Evolutionary conservation across 2,888 invertebrate genomes (phyloP), one percentile per base, ranked within the genome.

Genomic region (Platerodrilus igneus): DNA sequence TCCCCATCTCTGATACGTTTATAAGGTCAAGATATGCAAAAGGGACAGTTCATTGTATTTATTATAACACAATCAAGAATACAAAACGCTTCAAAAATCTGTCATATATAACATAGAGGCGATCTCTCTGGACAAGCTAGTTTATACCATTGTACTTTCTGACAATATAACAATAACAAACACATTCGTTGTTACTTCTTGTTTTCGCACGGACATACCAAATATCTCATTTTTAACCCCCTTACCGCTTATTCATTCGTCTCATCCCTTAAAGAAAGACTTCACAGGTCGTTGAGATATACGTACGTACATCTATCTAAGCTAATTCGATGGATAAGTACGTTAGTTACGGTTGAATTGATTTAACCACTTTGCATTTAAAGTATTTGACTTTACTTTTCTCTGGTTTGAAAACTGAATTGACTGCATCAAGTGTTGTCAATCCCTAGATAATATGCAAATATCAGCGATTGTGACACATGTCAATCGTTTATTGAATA

Each of bases 41-140:
- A 56, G 57, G 59, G 59, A 55, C 56, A 60, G 56, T 61, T 45
- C 55, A 59, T 59, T 56, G 59, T 53, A 43, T 51, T 53, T 54
- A 59, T 62, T 61, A 58, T 61, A 46, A 50, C 51, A 59, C 60
- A 63, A 63, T 63, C 61, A 61, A 45, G 56, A 58, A 52, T 50
- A 63, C 57, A 62, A 62, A 60, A 60, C 59, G 52, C 52, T 55
- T 63, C 63, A 63, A 51, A 63, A 55, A 58, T 55, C 44, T 62
- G 63, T 61, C 63, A 60, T 40, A 50, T n/a, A n/a, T n/a, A n/a
- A n/a, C n/a, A n/a, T n/a, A n/a, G n/a, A n/a, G n/a, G n/a, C 50
- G 50, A 57, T n/a, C 51, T 52, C 53, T 14, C 19, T 31, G 53
- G 55, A 54, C 56, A 49, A 50, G 58, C 55, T 56, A 54, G 54